A percentile compares a stretch with the other conserved stretches of the same genome.
These are phyloP conservation scores for Trididemnum clinides DNA, from an alignment of 23 tunicate genomes.

Conservation along the genomic window DNA sequence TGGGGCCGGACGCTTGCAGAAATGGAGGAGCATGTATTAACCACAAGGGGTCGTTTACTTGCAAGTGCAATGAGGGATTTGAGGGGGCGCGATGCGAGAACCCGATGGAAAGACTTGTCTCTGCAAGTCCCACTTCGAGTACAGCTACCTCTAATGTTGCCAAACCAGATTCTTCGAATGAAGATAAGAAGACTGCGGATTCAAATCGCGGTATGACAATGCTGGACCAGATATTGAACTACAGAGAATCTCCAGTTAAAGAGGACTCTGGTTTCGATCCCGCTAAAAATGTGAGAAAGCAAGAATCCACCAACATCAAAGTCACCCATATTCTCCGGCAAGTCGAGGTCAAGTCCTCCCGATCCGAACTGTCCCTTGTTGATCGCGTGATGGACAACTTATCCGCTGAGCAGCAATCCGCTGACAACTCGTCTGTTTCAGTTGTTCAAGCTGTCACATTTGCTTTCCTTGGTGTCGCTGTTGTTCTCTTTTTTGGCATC, in stretches of 20 bases:
- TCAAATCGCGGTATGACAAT: not conserved
- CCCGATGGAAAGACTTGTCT: not conserved
- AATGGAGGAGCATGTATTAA: constrained; percentile 76
- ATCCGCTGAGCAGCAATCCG: not conserved
- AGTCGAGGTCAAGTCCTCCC: constrained; percentile 33
- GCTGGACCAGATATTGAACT: not conserved
- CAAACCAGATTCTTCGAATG: not conserved
- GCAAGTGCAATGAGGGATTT: constrained; percentile 68
- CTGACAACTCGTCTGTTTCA: constrained; percentile 33
- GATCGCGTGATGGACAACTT: not conserved
- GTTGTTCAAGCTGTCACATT: constrained; percentile 65
- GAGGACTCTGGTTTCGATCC: not conserved
- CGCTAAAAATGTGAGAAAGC: not conserved
- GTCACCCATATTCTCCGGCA: constrained; percentile 48
- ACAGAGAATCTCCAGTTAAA: not conserved
- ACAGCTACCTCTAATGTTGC: not conserved
- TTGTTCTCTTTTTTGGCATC: constrained; percentile 56
- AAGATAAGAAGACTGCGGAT: too few species aligned
- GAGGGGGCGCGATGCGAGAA: constrained; percentile 69
- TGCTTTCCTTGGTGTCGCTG: constrained; percentile 65
- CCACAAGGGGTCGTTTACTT: constrained; percentile 58
- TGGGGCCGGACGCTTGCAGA: constrained; percentile 34
- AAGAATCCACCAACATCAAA: constrained; percentile 22
- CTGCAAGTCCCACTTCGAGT: not conserved
- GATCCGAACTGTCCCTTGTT: too few species aligned